Base-by-base conservation (phyloP, 2,113 vertebrate genomes). In the Perccottus glenii region DNA sequence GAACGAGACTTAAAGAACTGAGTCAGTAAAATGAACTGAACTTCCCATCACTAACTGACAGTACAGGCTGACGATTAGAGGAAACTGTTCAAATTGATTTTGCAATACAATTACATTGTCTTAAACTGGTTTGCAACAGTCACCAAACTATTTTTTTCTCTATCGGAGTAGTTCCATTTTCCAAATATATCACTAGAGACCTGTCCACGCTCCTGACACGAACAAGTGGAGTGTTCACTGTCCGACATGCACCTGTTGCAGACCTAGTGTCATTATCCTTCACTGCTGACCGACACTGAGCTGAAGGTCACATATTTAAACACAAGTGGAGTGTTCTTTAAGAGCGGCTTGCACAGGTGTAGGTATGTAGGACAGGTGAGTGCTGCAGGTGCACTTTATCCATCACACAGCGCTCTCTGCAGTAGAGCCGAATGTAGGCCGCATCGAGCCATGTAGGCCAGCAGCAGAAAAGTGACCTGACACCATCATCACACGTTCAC, bases 401-500 rank as follows among this genome's bases (percentile, higher is more conserved):
- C 79, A 65, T 82, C 74, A 69, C 53, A 8, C 6, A 46, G 62
- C 57, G 43, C 53, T 64, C 75, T 64, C 82, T 42, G 82, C 64
- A 75, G 73, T 10, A 4, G 11, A 53, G 14, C 36, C 40, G 55
- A 42, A 86, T 77, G 60, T 86, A 82, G 86, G 86, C 44, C 86
- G 67, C 63, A 16, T 11, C 0, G 53, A 70, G 16, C 40, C 73
- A 83, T 72, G 67, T 79, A 66, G 80, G 81, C 1, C 82, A 59
- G 81, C 67, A 60, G 78, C 63, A 63, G 67, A 4, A 10, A 48
- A 64, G 64, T 73, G 73, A 80, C 75, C 85, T 14, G 65, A 71
- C 70, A 42, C 19, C 62, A 5, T 50, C 38, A 49, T 33, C 51
- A 36, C 14, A 6, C 12, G 8, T 11, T 55, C 36, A 35, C 35